These are phyloP conservation scores for Pyrrhura leucotis DNA, from an alignment of 2,797 vertebrate species.

Conservation along the genomic window DNA sequence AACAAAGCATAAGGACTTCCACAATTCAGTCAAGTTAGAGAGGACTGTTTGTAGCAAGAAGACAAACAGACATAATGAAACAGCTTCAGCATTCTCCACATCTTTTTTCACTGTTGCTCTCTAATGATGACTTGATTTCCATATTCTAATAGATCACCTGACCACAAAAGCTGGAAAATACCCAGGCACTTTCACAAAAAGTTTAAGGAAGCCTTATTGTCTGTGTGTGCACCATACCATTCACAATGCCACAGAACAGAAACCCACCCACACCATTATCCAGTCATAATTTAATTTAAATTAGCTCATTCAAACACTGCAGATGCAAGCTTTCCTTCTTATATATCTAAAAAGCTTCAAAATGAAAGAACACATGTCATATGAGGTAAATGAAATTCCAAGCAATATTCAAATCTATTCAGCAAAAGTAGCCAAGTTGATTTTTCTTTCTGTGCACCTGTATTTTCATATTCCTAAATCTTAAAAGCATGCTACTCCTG, in stretches of 20 bases:
- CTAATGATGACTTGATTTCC: neutral
- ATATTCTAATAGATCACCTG: neutral
- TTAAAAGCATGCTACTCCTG: neutral
- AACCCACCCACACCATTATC: neutral
- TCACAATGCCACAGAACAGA: neutral
- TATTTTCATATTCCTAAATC: neutral
- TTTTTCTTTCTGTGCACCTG: neutral
- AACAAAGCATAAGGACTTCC: neutral
- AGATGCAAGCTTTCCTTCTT: neutral
- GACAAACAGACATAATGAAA: neutral
- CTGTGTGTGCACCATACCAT: accelerated
- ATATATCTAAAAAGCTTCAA: neutral
- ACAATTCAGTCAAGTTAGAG: neutral
- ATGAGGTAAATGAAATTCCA: neutral
- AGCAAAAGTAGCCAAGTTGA: neutral
- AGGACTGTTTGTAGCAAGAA: neutral
- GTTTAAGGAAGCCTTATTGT: neutral
- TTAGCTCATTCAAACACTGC: neutral
- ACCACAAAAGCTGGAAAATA: neutral
- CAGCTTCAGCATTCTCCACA: neutral
- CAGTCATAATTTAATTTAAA: neutral
- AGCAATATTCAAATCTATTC: neutral
- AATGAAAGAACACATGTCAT: neutral
- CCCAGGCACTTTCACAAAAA: neutral
- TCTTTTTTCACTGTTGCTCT: neutral